Evolutionary conservation across 1,140 invertebrate species (phyloP), one percentile per base, ranked within the genome.

Genomic region (Maconellicoccus hirsutus): DNA sequence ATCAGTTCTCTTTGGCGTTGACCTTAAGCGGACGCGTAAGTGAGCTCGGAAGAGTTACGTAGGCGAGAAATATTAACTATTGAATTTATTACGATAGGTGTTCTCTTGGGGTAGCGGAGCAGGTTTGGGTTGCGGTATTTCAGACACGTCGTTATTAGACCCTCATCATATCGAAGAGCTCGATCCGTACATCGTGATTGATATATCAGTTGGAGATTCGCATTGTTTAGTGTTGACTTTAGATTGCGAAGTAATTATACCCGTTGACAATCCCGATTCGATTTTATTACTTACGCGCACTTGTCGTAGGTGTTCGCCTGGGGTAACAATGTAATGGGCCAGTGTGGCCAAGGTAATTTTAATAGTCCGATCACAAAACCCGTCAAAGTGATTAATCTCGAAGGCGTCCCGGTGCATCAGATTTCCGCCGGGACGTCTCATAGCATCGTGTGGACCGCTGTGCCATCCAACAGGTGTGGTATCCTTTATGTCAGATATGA

Each of bases 291-390:
- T 66, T 66, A 10, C 22, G 16, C 26, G 27, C 59, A 72, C 72
- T 72, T 78, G 73, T 8, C 19, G 29, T 70, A 84, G 80, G 84
- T 85, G 12, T 86, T 81, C 78, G 85, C 87, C 1, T 89, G 87
- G 87, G 87, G 87, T 38, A 85, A 85, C 72, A 88, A 87, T 80
- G 83, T 85, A 29, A 86, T 87, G 80, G 87, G 87, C 0, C 87
- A 89, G 75, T 88, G 86, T 79, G 86, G 86, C 16, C 84, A 86
- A 76, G 87, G 87, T 8, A 86, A 87, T 77, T 83, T 83, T 1
- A 85, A 83, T 12, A 85, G 84, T 42, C 85, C 85, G 1, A 83
- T 88, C 16, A 83, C 83, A 63, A 78, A 83, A 74, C 86, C 87
- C 21, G 79, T 82, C 12, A 82, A 86, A 75, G 86, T 89, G 0